Evolutionary conservation across 1,140 invertebrate genomes (phyloP).

Genomic region (Eumeta japonica): DNA sequence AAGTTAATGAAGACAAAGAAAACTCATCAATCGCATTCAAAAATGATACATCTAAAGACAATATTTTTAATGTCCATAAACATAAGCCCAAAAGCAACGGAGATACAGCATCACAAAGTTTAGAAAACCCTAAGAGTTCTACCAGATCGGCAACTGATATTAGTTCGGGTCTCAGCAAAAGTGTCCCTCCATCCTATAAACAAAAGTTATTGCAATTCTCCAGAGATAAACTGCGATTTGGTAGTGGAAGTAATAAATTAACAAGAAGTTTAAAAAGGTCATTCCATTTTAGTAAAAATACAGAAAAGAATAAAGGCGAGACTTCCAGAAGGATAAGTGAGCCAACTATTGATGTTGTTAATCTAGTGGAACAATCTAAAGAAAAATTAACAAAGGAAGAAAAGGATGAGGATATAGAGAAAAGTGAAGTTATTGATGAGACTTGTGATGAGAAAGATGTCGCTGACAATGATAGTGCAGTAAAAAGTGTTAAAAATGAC

Average conservation of each 20-base stretch:
- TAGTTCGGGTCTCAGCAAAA: slow-evolving; percentile 49
- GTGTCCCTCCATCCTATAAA: slow-evolving; percentile 54
- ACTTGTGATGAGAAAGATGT: slow-evolving; percentile 35
- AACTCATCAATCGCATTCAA: slow-evolving; percentile 22
- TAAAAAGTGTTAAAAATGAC: slow-evolving; percentile 31
- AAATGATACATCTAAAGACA: slow-evolving; percentile 19
- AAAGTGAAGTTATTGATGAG: slow-evolving; percentile 45
- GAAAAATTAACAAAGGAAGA: slow-evolving; percentile 40
- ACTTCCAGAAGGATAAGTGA: slow-evolving; percentile 46
- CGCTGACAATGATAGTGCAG: slow-evolving; percentile 40
- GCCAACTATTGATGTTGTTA: slow-evolving; percentile 37
- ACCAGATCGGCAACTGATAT: slow-evolving; percentile 46
- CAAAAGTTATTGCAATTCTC: slow-evolving; percentile 54
- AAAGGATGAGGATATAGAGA: slow-evolving; percentile 45
- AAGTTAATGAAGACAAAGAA: slow-evolving; percentile 34
- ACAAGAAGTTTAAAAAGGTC: slow-evolving; percentile 54
- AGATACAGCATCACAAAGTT: slow-evolving; percentile 45
- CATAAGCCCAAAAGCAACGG: slow-evolving; percentile 28
- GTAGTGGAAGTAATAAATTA: slow-evolving; percentile 46
- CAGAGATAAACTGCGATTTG: slow-evolving; percentile 49
- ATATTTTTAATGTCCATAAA: slow-evolving; percentile 20
- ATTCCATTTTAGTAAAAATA: slow-evolving; percentile 46
- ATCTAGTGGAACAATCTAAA: slow-evolving; percentile 24
- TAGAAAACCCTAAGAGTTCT: slow-evolving; percentile 48
- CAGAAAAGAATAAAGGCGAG: slow-evolving; percentile 46